Conservation (phyloP, 2,888 invertebrate species). For the Phyto melanocephala region DNA sequence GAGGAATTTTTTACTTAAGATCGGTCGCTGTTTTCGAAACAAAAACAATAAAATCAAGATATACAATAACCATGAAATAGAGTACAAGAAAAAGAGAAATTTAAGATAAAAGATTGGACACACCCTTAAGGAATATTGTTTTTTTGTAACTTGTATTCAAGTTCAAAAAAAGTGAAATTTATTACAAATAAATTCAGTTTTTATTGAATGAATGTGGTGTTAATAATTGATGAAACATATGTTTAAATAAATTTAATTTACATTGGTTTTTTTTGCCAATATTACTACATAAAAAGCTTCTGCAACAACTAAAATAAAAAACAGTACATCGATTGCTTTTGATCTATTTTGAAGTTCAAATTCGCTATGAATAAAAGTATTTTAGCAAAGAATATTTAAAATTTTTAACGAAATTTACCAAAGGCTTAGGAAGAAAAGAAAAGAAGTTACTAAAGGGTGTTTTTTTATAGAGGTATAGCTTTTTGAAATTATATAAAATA, state of each 20-base stretch:
- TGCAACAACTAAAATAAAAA: no score
- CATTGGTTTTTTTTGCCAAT: no score
- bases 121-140: background rate
- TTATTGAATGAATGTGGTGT: slow-evolving; percentile 38
- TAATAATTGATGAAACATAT: background rate
- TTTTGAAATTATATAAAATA: no score
- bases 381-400: no score
- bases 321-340: no score
- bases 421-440: no score
- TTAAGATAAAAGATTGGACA: slow-evolving; percentile 1
- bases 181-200: background rate
- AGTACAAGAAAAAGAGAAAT: background rate
- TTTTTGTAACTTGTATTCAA: background rate
- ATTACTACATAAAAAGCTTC: no score
- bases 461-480: no score
- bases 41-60: background rate
- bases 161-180: slow-evolving; percentile 47
- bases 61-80: background rate
- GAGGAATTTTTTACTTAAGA: slow-evolving; percentile 29
- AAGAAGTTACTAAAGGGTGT: no score
- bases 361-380: no score
- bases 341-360: no score
- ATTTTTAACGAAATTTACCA: no score
- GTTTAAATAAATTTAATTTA: slow-evolving; percentile 2
- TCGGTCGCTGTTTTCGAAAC: slow-evolving; percentile 6